Evolutionary conservation across 2,888 invertebrate species (phyloP).

Genomic region (Nomada lathburiana): DNA sequence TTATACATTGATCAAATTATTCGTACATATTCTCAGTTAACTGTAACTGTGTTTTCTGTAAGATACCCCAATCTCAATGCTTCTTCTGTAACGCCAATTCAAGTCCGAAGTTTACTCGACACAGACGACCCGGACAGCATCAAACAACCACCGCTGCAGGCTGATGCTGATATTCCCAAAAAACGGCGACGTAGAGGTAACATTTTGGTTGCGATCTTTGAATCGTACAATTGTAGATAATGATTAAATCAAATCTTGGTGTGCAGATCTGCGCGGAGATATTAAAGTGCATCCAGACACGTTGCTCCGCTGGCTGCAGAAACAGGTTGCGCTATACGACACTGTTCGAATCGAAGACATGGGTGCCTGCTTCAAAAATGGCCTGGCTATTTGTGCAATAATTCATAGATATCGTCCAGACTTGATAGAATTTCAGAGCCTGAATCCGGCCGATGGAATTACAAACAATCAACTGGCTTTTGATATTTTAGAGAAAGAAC

Average conservation of each 20-base stretch:
- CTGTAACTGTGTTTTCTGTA: conserved; percentile 6
- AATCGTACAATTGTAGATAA: not conserved
- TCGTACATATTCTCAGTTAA: not conserved
- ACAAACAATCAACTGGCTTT: conserved; percentile 94
- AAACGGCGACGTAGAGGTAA: conserved; percentile 88
- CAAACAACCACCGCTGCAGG: conserved; percentile 85
- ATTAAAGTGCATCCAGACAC: conserved; percentile 90
- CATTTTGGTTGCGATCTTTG: not conserved
- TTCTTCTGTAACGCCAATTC: conserved; percentile 90
- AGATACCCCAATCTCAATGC: conserved; percentile 92
- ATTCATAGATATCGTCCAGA: conserved; percentile 96
- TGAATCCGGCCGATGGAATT: conserved; percentile 88
- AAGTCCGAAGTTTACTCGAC: conserved; percentile 90
- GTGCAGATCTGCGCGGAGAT: conserved; percentile 84
- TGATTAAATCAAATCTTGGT: conserved; percentile 22
- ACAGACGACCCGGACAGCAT: conserved; percentile 89
- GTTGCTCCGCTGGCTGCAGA: conserved; percentile 91
- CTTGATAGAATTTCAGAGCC: conserved; percentile 90
- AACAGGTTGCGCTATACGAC: conserved; percentile 89
- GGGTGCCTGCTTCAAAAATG: conserved; percentile 89
- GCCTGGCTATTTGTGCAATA: conserved; percentile 90
- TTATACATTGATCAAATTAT: not conserved
- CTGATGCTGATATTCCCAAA: conserved; percentile 87
- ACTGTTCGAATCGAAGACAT: conserved; percentile 88
- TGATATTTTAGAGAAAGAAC: conserved; percentile 93